These are phyloP conservation scores for Lucilia cuprina DNA, from an alignment of 1,140 invertebrate genomes.

Conservation along the genomic window DNA sequence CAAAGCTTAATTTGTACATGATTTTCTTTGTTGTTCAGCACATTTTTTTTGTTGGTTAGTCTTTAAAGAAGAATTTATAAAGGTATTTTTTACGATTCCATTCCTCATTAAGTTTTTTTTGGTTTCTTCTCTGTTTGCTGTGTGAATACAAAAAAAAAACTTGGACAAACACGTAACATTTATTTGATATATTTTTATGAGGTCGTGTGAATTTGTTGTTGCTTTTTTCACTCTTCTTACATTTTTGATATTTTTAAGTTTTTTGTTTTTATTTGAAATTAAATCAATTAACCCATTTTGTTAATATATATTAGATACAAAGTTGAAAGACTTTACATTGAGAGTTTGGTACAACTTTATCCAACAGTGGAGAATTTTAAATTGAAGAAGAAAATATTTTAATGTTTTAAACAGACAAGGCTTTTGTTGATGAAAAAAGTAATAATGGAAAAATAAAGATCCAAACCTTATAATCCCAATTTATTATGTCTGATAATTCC, in stretches of 20 bases:
- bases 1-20: constrained; percentile 29
- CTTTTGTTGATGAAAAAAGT: no score
- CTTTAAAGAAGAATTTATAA: not conserved
- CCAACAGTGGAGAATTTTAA: no score
- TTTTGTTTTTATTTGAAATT: not conserved
- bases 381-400: no score
- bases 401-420: no score
- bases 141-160: not conserved
- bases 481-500: no score
- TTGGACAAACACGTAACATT: constrained; percentile 15
- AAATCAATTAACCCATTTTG: constrained; percentile 16
- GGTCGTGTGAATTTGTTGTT: not conserved
- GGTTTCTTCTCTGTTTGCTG: not conserved
- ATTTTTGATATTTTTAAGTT: not conserved
- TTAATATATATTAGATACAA: not conserved
- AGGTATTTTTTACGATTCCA: not conserved
- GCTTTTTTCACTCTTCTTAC: not conserved
- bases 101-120: not conserved
- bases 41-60: not conserved
- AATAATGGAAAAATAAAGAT: no score
- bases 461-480: no score
- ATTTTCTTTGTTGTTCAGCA: constrained; percentile 26
- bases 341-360: no score
- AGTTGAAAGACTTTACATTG: not conserved
- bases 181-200: not conserved